Conservation (phyloP, 2,888 invertebrate genomes). For the Tridacna gigas region DNA sequence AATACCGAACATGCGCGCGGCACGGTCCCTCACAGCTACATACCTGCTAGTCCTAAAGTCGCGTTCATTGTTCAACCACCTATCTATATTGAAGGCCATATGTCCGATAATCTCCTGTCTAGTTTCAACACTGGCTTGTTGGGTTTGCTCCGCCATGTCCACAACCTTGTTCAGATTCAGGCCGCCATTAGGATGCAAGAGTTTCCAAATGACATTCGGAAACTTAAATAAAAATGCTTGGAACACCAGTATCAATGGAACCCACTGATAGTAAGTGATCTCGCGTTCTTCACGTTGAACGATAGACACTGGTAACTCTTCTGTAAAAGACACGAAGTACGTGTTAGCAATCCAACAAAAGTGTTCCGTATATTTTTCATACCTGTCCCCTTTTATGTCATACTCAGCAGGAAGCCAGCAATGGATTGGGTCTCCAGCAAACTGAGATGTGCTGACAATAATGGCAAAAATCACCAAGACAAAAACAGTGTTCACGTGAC, state of each 20-base stretch:
- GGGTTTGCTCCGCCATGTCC: constrained; percentile 8
- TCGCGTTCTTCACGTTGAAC: constrained; percentile 1
- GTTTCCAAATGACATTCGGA: constrained; percentile 53
- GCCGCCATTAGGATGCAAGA: constrained; percentile 7
- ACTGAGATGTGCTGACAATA: constrained; percentile 73
- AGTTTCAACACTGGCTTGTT: not conserved
- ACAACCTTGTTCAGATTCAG: constrained; percentile 8
- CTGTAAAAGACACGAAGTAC: constrained; percentile 7
- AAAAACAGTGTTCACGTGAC: constrained; percentile 73
- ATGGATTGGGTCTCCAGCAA: constrained; percentile 71
- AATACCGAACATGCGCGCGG: not conserved
- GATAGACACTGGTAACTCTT: not conserved
- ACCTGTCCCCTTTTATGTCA: constrained; percentile 54
- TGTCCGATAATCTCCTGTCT: constrained; percentile 10
- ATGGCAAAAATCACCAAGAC: constrained; percentile 74
- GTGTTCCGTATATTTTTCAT: constrained; percentile 31
- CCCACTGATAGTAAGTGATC: constrained; percentile 16
- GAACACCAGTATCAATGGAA: constrained; percentile 6
- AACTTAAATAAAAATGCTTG: constrained; percentile 60
- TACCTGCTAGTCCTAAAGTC: constrained; percentile 68
- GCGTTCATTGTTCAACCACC: constrained; percentile 71
- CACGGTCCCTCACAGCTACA: not conserved
- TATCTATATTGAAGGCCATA: constrained; percentile 68
- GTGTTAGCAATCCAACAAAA: constrained; percentile 12
- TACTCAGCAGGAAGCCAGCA: constrained; percentile 72